Conservation (phyloP, 1,140 invertebrate genomes). For the Nebria ingens region DNA sequence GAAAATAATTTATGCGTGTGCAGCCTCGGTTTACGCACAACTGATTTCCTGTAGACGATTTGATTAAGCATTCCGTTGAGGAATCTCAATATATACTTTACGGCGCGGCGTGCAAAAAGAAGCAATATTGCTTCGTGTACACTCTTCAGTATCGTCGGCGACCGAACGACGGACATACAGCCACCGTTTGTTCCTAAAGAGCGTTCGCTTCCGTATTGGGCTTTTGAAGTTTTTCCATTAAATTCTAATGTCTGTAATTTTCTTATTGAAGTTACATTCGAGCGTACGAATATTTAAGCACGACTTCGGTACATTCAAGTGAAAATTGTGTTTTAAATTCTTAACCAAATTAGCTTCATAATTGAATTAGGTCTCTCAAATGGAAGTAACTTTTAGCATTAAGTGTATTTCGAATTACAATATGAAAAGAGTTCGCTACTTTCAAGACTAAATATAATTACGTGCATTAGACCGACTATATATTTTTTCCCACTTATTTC, state of each 20-base stretch:
- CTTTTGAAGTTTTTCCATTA: constrained; percentile 9
- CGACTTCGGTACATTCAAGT: constrained; percentile 6
- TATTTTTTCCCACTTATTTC: too few species aligned
- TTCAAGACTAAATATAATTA: constrained; percentile 5
- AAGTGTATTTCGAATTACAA: constrained; percentile 4
- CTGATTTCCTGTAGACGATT: background rate
- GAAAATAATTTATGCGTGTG: too few species aligned
- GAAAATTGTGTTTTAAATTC: constrained; percentile 7
- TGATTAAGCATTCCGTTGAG: too few species aligned
- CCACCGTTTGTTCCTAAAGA: too few species aligned
- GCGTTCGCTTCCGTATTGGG: background rate
- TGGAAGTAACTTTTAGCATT: constrained; percentile 7
- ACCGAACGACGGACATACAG: too few species aligned
- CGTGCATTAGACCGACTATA: constrained; percentile 3
- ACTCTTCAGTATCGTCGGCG: too few species aligned
- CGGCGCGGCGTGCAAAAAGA: too few species aligned
- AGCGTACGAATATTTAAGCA: constrained; percentile 1
- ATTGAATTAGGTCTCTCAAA: constrained; percentile 2
- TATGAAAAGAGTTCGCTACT: constrained; percentile 3
- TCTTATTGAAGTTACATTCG: constrained; percentile 7
- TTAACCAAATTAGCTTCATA: constrained; percentile 7
- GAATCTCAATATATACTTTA: too few species aligned
- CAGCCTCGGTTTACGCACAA: background rate
- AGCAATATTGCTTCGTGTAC: background rate
- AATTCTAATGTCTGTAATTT: constrained; percentile 8